Percentiles rank a stretch among this genome's conserved stretches.
These are phyloP conservation scores for Nomada ruficornis DNA, from an alignment of 2,888 invertebrate species.

Conservation along the genomic window DNA sequence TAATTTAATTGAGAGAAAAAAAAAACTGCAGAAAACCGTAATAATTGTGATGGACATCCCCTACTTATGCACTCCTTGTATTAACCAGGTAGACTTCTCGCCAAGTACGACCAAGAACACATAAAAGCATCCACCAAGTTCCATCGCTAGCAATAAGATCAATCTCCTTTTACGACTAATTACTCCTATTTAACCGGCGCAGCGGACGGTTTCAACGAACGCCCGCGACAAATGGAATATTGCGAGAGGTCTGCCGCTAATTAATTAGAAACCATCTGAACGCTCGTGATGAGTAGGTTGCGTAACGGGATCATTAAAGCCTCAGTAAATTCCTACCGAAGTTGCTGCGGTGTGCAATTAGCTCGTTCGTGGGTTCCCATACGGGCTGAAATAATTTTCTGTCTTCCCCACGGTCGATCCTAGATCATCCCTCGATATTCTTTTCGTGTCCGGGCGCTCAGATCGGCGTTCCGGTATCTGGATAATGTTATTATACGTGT, in stretches of 20 bases:
- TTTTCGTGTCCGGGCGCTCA: not conserved
- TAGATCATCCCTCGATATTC: constrained; percentile 36
- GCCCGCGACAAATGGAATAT: constrained; percentile 64
- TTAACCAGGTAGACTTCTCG: too few relatives aligned
- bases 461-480: constrained; percentile 11
- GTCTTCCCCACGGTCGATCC: constrained; percentile 9
- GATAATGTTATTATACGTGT: not conserved
- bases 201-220: constrained; percentile 4
- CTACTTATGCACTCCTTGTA: too few relatives aligned
- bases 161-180: constrained; percentile 30
- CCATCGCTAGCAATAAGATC: too few relatives aligned
- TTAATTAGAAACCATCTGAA: constrained; percentile 77
- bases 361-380: constrained; percentile 61
- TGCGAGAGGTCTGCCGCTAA: constrained; percentile 69
- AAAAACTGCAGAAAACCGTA: too few relatives aligned
- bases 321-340: constrained; percentile 70
- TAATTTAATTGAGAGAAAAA: too few relatives aligned
- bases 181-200: constrained; percentile 21
- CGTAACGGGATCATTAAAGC: constrained; percentile 78
- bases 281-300: constrained; percentile 77
- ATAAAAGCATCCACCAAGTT: too few relatives aligned
- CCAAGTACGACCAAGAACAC: too few relatives aligned
- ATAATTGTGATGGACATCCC: too few relatives aligned
- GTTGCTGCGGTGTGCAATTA: constrained; percentile 70
- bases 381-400: constrained; percentile 47